phyloP scores from a whole-genome alignment of 2,888 invertebrate species.

The Stenolophus ochropezus region DNA sequence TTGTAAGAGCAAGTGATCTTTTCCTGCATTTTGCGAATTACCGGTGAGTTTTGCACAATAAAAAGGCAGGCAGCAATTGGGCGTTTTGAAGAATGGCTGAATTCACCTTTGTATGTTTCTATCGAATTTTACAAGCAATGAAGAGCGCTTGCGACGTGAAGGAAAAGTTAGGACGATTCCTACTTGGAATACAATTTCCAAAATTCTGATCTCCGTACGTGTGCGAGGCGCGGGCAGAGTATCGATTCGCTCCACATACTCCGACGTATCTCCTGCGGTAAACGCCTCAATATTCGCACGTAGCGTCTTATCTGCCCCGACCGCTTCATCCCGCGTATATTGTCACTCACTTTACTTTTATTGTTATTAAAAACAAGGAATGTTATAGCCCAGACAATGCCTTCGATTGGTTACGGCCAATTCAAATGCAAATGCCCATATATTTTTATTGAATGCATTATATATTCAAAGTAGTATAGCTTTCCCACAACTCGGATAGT shows the following conservation, averaged over 20 bases:
- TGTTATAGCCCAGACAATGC: constrained; percentile 50
- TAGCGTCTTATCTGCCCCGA: background rate
- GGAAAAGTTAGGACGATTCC: background rate
- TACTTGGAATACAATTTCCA: background rate
- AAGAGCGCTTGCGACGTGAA: background rate
- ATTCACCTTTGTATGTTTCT: background rate
- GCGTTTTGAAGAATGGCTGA: background rate
- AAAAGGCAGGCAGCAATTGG: too few species aligned
- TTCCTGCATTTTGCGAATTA: too few species aligned
- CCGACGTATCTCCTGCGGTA: constrained; percentile 1
- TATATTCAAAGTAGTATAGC: constrained; percentile 46
- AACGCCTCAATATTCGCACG: constrained; percentile 58
- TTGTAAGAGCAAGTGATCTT: too few species aligned
- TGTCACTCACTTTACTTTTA: constrained; percentile 59
- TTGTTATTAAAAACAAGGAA: constrained; percentile 59
- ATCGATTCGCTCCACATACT: constrained; percentile 17
- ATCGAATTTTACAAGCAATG: background rate
- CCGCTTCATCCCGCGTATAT: constrained; percentile 45
- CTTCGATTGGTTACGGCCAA: constrained; percentile 54
- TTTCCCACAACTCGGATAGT: constrained; percentile 28
- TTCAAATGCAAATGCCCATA: constrained; percentile 40
- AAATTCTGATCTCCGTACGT: background rate
- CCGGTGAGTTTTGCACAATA: too few species aligned
- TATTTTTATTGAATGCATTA: constrained; percentile 58
- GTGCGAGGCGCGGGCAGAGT: background rate